Base-by-base conservation (phyloP, 2,113 vertebrate genomes). In the Zeus faber region DNA sequence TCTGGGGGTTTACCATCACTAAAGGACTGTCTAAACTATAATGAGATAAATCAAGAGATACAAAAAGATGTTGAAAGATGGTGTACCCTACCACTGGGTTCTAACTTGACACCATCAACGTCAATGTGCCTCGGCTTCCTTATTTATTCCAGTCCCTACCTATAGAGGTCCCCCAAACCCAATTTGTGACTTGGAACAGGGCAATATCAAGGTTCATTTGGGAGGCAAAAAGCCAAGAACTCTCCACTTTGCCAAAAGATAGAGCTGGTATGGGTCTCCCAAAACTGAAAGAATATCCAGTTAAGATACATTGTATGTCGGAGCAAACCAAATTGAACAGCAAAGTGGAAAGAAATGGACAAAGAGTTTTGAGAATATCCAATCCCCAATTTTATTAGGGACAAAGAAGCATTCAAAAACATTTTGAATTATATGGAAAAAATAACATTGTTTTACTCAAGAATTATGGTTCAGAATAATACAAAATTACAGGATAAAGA, bases 121-220 rank as follows among this genome's bases (percentile, higher is more conserved):
- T 43, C 3, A 27, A 25, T n/a, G 2, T 39, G 1, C 23, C 31
- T 8, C 16, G 39, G 3, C 39, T 55, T 4, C 8, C 44, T 11
- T 55, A 55, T 11, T 10, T 44, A 1, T 55, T 55, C 18, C 37
- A 44, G 10, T 39, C 51, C 14, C 13, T 55, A 44, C 53, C 17
- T 6, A 3, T 54, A 11, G 39, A 54, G 8, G 18, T 54, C 7
- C 24, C 39, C 1, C 8, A 52, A 21, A 21, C 18, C 16, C 48
- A 50, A n/a, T 50, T 47, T 24, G 23, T 20, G 45, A n/a, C n/a
- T n/a, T n/a, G n/a, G n/a, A n/a, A n/a, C n/a, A n/a, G n/a, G n/a
- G n/a, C n/a, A n/a, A n/a, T 13, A 21, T n/a, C 26, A 24, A 16
- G 11, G n/a, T n/a, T n/a, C n/a, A n/a, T n/a, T n/a, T n/a, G n/a